Percentiles rank a stretch among this genome's conserved stretches.
These are phyloP conservation scores for Rotaria magnacalcarata DNA, from an alignment of 2,888 invertebrate species.

Conservation along the genomic window DNA sequence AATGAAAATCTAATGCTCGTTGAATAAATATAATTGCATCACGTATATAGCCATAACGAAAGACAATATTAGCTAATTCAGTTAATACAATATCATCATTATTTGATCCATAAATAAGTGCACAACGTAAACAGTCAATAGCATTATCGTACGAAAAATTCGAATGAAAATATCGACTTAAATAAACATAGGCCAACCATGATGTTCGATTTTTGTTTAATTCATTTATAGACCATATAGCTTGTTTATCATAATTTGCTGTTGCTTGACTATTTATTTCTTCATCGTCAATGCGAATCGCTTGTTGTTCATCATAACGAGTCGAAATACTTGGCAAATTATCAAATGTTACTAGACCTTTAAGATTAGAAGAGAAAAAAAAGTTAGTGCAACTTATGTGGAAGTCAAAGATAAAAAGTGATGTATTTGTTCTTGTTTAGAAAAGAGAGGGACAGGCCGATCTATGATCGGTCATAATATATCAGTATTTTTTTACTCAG, in stretches of 20 bases:
- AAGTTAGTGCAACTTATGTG: too few relatives aligned
- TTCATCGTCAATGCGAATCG: not conserved
- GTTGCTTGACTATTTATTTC: not conserved
- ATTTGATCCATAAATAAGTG: not conserved
- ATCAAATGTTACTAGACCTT: not conserved
- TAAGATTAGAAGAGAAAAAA: not conserved
- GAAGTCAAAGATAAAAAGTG: too few relatives aligned
- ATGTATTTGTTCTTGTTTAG: too few relatives aligned
- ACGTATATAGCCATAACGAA: conserved; percentile 15
- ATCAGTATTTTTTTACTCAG: too few relatives aligned
- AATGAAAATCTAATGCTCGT: not conserved
- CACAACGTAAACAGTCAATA: conserved; percentile 29
- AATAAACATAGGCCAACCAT: not conserved
- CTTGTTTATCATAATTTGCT: not conserved
- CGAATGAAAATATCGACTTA: not conserved
- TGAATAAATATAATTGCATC: conserved; percentile 25
- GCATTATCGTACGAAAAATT: not conserved
- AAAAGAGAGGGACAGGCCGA: too few relatives aligned
- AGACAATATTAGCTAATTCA: conserved; percentile 27
- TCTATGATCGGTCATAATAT: too few relatives aligned
- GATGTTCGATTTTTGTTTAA: not conserved
- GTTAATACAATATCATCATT: not conserved
- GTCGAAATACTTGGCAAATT: conserved; percentile 3
- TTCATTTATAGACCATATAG: not conserved
- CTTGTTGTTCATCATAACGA: not conserved